phyloP scores from a whole-genome alignment of 2,888 invertebrate genomes.

The Conistra vaccinii region DNA sequence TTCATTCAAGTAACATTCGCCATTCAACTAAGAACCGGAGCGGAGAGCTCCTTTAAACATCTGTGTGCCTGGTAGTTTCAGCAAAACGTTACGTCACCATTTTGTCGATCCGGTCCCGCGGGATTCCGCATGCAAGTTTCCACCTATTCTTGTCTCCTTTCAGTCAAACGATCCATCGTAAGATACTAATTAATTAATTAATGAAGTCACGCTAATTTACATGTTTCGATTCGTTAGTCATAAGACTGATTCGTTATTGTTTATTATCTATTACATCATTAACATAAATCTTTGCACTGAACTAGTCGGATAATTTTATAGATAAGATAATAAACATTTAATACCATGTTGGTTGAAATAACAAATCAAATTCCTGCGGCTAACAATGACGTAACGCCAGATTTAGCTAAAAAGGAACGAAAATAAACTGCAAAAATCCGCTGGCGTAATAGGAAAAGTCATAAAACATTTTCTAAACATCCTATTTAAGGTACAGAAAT shows the following conservation, averaged over 20 bases:
- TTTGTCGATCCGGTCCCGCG: conserved; percentile 60
- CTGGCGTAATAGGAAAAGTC: conserved; percentile 57
- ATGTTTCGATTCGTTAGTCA: background rate
- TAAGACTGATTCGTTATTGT: background rate
- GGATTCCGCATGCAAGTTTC: conserved; percentile 13
- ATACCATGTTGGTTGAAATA: conserved; percentile 56
- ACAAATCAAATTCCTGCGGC: conserved; percentile 50
- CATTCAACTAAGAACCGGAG: conserved; percentile 7
- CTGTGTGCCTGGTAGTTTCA: conserved; percentile 78
- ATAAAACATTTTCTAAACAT: conserved; percentile 65
- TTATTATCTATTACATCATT: conserved; percentile 22
- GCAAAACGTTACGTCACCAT: conserved; percentile 81
- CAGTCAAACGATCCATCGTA: background rate
- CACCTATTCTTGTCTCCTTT: background rate
- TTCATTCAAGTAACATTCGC: conserved; percentile 43
- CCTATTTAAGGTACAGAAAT: conserved; percentile 63
- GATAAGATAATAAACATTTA: conserved; percentile 52
- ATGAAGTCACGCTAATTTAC: background rate
- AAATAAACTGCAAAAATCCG: conserved; percentile 64
- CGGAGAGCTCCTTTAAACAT: conserved; percentile 58
- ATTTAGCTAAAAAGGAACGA: conserved; percentile 57
- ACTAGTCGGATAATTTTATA: conserved; percentile 39
- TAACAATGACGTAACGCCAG: conserved; percentile 61
- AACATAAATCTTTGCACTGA: conserved; percentile 14
- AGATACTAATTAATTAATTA: background rate